A percentile compares a stretch with the other conserved stretches of the same genome.
These are phyloP conservation scores for Caenorhabditis sp. DNA, from an alignment of 2,888 invertebrate genomes.

Conservation along the genomic window DNA sequence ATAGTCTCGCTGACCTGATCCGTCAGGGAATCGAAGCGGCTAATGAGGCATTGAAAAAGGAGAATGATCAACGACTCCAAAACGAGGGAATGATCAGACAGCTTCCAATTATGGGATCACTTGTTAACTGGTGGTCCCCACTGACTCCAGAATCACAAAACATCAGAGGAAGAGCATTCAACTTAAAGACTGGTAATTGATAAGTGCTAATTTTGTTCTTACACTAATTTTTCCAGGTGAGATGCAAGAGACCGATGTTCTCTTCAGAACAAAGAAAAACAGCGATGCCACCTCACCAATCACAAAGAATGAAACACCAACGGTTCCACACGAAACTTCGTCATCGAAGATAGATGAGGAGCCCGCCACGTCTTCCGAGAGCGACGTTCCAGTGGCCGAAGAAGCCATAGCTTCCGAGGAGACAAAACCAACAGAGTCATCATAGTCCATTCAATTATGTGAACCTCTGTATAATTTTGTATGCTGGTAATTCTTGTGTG, in stretches of 20 bases:
- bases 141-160: conserved; percentile 88
- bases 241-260: conserved; percentile 77
- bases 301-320: conserved; percentile 73
- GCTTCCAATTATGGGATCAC: conserved; percentile 94
- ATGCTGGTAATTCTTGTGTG: conserved; percentile 50
- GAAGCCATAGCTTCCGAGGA: conserved; percentile 37
- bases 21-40: conserved; percentile 92
- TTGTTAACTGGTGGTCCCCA: conserved; percentile 98
- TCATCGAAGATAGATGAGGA: conserved; percentile 16
- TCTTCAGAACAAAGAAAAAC: conserved; percentile 75
- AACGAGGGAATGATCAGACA: conserved; percentile 95
- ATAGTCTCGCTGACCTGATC: conserved; percentile 96
- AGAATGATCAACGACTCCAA: conserved; percentile 93
- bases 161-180: conserved; percentile 90
- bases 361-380: conserved; percentile 24
- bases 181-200: conserved; percentile 86
- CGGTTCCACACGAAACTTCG: conserved; percentile 54
- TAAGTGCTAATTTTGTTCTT: not conserved
- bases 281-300: conserved; percentile 62
- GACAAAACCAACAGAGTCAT: conserved; percentile 27
- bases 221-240: conserved; percentile 67
- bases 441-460: conserved; percentile 10
- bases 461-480: conserved; percentile 38
- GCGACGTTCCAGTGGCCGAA: conserved; percentile 26
- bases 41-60: conserved; percentile 92